A percentile compares a stretch with the other conserved stretches of the same genome.
phyloP scores from a whole-genome alignment of 2,888 invertebrate genomes.

The Anoplius nigerrimus region DNA sequence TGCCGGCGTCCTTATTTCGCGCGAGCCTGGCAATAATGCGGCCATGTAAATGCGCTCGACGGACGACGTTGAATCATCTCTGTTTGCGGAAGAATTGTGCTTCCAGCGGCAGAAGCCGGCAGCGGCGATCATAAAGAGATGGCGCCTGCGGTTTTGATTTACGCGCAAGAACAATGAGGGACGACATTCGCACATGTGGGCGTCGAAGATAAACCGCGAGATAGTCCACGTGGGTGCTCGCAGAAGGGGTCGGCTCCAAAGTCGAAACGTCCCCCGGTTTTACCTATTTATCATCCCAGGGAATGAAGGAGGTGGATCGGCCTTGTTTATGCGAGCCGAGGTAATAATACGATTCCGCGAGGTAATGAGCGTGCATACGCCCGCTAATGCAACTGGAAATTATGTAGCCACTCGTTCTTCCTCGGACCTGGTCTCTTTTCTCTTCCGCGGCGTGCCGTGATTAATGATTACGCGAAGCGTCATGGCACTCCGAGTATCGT shows the following conservation, averaged over 20 bases:
- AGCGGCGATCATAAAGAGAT: neutral
- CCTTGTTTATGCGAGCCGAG: conserved; percentile 33
- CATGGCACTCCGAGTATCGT: conserved; percentile 34
- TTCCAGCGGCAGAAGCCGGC: neutral
- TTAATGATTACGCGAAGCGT: conserved; percentile 34
- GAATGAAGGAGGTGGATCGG: conserved; percentile 30
- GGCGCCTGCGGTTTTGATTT: conserved; percentile 50
- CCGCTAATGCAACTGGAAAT: conserved; percentile 45
- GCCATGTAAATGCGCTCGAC: too few species aligned
- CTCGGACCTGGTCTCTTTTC: neutral
- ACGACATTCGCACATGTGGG: conserved; percentile 26
- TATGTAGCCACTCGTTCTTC: conserved; percentile 26
- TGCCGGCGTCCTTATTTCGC: too few species aligned
- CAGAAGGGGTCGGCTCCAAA: conserved; percentile 30
- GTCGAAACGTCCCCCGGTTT: conserved; percentile 30
- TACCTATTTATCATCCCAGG: conserved; percentile 38
- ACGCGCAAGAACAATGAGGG: conserved; percentile 36
- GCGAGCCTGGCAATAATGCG: too few species aligned
- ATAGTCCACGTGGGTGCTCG: conserved; percentile 34
- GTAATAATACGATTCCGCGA: conserved; percentile 36
- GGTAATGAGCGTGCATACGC: conserved; percentile 39
- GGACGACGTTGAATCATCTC: conserved; percentile 1
- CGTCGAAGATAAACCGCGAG: conserved; percentile 38
- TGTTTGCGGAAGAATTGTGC: neutral
- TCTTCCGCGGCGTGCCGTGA: conserved; percentile 15